These are phyloP conservation scores for Zophobas atratus DNA, from an alignment of 1,140 invertebrate species.

Conservation along the genomic window DNA sequence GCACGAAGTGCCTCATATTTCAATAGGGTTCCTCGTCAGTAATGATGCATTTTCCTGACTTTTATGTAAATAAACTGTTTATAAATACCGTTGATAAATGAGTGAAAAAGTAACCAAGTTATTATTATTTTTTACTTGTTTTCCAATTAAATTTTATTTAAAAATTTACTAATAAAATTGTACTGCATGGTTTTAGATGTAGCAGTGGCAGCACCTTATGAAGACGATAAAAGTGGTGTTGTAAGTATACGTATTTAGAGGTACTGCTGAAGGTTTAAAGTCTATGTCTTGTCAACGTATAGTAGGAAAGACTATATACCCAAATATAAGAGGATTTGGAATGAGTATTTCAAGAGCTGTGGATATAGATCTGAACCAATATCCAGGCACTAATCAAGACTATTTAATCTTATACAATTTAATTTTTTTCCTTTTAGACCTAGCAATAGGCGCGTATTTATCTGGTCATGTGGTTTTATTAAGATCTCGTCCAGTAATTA, in stretches of 20 bases:
- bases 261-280: conserved; percentile 68
- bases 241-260: conserved; percentile 69
- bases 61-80: too few relatives aligned
- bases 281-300: conserved; percentile 69
- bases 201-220: conserved; percentile 72
- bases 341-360: conserved; percentile 68
- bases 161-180: too few relatives aligned
- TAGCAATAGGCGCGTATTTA: conserved; percentile 69
- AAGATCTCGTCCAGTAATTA: conserved; percentile 64
- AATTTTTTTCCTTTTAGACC: conserved; percentile 62
- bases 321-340: conserved; percentile 69
- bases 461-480: conserved; percentile 70
- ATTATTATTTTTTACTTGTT: too few relatives aligned
- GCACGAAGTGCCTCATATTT: too few relatives aligned
- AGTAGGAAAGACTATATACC: conserved; percentile 64
- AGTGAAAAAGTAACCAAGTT: too few relatives aligned
- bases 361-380: conserved; percentile 70
- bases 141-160: too few relatives aligned
- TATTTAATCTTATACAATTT: not conserved
- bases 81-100: too few relatives aligned
- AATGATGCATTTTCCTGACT: too few relatives aligned
- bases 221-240: conserved; percentile 68
- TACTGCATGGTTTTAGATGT: conserved; percentile 65
- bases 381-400: conserved; percentile 61
- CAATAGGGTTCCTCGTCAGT: too few relatives aligned